These are phyloP conservation scores for Chrysocyon brachyurus DNA, from an alignment of 2,797 vertebrate species.

Conservation along the genomic window DNA sequence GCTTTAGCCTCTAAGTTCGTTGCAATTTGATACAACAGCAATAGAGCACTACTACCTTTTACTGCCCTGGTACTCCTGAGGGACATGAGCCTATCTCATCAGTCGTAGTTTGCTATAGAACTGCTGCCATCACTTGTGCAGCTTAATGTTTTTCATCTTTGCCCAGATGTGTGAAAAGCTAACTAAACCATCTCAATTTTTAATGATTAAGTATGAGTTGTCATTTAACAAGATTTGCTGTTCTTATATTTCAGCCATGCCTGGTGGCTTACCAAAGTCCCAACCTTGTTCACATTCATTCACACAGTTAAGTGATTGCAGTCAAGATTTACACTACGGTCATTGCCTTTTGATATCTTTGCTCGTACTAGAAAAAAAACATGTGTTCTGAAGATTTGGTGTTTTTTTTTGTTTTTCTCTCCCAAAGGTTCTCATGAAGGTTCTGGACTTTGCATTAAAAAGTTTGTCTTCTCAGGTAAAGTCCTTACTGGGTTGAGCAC, in stretches of 20 bases:
- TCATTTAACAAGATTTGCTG: neutral
- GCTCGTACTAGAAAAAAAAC: neutral
- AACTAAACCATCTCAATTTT: neutral
- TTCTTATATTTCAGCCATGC: neutral
- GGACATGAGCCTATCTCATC: neutral
- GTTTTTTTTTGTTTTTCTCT: neutral
- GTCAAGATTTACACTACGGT: neutral
- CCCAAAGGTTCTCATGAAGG: neutral
- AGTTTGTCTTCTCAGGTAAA: constrained; percentile 44
- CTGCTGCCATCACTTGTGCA: neutral
- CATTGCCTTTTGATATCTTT: neutral
- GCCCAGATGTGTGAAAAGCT: neutral
- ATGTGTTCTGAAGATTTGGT: neutral
- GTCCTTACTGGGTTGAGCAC: neutral
- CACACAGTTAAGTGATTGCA: neutral
- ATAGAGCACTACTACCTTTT: neutral
- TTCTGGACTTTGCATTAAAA: constrained; percentile 68
- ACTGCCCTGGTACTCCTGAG: accelerated
- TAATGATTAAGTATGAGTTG: neutral
- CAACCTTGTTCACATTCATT: neutral
- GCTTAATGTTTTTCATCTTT: neutral
- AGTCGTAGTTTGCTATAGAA: neutral
- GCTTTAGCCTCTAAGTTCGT: neutral
- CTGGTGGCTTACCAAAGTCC: neutral
- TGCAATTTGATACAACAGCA: neutral